These are phyloP conservation scores for Arothron firmamentum DNA, from an alignment of 2,113 vertebrate species.

Conservation along the genomic window DNA sequence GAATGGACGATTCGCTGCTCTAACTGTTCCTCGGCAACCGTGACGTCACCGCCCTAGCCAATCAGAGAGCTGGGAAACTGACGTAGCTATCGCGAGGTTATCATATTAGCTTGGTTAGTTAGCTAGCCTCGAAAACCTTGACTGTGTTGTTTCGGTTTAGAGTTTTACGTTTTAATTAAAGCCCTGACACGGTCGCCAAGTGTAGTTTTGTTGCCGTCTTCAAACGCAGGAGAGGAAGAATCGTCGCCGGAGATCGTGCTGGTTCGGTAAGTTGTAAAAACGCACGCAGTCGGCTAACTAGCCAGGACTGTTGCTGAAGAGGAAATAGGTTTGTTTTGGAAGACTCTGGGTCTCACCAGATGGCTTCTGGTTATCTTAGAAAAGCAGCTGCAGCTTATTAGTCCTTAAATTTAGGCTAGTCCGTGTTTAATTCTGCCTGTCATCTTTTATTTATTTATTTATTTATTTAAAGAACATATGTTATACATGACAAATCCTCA, in stretches of 20 bases:
- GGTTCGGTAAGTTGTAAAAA: conserved; percentile 46
- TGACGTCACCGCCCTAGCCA: conserved; percentile 60
- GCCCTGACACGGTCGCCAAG: neutral
- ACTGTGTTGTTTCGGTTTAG: conserved; percentile 4
- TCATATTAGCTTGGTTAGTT: conserved; percentile 49
- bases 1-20: neutral
- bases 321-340: conserved; percentile 66
- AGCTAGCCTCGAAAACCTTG: conserved; percentile 44
- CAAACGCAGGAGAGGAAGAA: conserved; percentile 18
- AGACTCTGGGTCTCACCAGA: conserved; percentile 9
- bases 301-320: conserved; percentile 22
- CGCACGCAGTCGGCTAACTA: conserved; percentile 42
- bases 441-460: too few species aligned
- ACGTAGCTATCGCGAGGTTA: conserved; percentile 65
- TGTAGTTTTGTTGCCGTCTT: neutral
- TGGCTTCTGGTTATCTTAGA: neutral
- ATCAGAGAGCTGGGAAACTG: conserved; percentile 39
- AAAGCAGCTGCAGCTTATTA: too few species aligned
- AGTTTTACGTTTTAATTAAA: conserved; percentile 1
- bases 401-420: too few species aligned
- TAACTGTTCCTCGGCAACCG: conserved; percentile 71
- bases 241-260: conserved; percentile 34
- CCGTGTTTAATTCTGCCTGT: too few species aligned
- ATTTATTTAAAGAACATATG: too few species aligned
- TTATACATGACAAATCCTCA: neutral